phyloP scores from a whole-genome alignment of 2,888 invertebrate species.

The Drosophila mulleri region DNA sequence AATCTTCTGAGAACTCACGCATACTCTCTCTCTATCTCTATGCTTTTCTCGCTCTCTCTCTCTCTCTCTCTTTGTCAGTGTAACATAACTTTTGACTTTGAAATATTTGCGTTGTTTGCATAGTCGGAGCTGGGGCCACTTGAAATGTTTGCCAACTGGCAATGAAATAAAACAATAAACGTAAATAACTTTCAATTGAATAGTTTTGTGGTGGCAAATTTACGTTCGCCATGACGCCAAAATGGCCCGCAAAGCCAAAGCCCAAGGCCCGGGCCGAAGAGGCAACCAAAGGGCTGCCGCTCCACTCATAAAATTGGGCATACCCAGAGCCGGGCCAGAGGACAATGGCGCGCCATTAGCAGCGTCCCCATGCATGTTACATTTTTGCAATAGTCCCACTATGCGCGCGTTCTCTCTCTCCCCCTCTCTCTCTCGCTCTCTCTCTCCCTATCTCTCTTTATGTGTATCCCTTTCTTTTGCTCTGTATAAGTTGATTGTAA shows the following conservation, averaged over 20 bases:
- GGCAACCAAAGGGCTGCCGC: constrained; percentile 24
- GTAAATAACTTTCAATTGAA: constrained; percentile 82
- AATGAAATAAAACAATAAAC: constrained; percentile 76
- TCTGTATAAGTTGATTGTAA: constrained; percentile 69
- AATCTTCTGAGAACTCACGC: constrained; percentile 11
- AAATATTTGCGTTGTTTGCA: constrained; percentile 24
- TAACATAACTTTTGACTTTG: constrained; percentile 39
- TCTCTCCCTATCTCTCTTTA: constrained; percentile 17
- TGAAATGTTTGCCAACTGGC: constrained; percentile 63
- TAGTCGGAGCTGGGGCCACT: constrained; percentile 8
- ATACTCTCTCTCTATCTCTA: not conserved
- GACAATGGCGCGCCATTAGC: constrained; percentile 77
- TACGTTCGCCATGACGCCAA: constrained; percentile 64
- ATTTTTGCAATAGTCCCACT: constrained; percentile 61
- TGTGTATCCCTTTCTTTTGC: constrained; percentile 22
- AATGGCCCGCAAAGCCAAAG: constrained; percentile 32
- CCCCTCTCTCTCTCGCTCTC: constrained; percentile 11
- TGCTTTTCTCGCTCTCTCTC: not conserved
- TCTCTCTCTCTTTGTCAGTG: not conserved
- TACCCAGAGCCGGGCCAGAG: constrained; percentile 12
- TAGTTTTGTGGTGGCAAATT: constrained; percentile 79
- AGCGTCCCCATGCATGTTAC: constrained; percentile 56
- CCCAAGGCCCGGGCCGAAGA: constrained; percentile 2
- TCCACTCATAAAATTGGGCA: constrained; percentile 43
- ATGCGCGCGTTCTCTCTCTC: not conserved